phyloP scores from a whole-genome alignment of 2,797 vertebrate genomes.

The Anguilla anguilla region DNA sequence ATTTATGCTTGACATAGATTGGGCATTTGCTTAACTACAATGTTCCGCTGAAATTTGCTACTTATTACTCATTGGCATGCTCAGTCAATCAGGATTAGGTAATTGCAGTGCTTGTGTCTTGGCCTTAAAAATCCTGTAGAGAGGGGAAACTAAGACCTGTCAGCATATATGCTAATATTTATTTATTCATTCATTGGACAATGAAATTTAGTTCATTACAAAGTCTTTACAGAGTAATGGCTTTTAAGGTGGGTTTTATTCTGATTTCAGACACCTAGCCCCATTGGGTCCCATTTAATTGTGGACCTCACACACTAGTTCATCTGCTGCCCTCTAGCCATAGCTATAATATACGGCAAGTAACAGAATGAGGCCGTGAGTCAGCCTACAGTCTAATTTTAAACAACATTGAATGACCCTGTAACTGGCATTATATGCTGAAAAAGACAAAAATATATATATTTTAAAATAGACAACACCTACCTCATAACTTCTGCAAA shows the following conservation, averaged over 20 bases:
- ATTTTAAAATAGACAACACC: constrained; percentile 5
- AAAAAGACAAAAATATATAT: not conserved
- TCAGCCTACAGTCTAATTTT: not conserved
- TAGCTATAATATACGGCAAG: not conserved
- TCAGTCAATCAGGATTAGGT: no score
- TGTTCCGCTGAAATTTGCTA: no score
- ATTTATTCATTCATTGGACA: no score
- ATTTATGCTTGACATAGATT: no score
- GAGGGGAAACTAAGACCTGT: no score
- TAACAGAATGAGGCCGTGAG: not conserved
- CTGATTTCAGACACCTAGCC: not conserved
- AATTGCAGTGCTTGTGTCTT: no score
- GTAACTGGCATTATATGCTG: not conserved
- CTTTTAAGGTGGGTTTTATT: not conserved
- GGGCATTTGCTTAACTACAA: no score
- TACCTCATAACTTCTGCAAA: constrained; percentile 67
- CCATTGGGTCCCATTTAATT: not conserved
- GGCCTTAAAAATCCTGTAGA: no score
- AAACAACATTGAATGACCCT: not conserved
- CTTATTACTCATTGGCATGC: no score
- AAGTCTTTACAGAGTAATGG: not conserved
- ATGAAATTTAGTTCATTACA: no score
- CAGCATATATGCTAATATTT: no score
- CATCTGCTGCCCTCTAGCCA: not conserved
- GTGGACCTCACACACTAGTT: not conserved